Conservation (phyloP, 2,888 invertebrate species). For the Rhogogaster chlorosoma region DNA sequence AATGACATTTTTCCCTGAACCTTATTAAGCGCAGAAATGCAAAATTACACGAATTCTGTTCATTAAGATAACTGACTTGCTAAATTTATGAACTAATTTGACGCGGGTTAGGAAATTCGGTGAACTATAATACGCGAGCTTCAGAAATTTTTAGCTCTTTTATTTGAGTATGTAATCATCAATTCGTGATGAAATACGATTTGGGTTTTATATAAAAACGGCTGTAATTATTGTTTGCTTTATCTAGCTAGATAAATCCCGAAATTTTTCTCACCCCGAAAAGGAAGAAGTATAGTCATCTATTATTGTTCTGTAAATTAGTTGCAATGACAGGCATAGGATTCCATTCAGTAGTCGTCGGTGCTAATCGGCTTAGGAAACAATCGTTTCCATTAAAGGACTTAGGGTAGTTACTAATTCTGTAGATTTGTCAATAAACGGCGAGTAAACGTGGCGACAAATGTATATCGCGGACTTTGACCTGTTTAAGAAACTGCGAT, state of each 20-base stretch:
- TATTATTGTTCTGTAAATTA: background rate
- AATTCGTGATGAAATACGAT: too few relatives aligned
- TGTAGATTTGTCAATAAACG: background rate
- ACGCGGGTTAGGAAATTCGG: background rate
- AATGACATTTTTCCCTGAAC: background rate
- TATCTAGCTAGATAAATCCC: background rate
- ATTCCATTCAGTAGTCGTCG: background rate
- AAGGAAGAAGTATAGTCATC: background rate
- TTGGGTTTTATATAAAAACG: background rate
- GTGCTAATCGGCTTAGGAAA: constrained; percentile 19
- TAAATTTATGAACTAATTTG: background rate
- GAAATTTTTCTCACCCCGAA: background rate
- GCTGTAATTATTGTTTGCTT: background rate
- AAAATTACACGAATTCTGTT: background rate
- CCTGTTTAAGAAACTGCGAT: background rate
- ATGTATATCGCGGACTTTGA: background rate
- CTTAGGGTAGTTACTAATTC: background rate
- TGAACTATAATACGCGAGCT: too few relatives aligned
- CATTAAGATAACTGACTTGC: background rate
- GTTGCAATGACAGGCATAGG: background rate
- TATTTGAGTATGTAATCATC: too few relatives aligned
- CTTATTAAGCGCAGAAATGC: background rate
- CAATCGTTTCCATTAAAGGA: constrained; percentile 10
- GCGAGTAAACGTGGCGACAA: background rate
- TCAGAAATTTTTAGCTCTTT: too few relatives aligned